Evolutionary conservation across 2,797 vertebrate species (phyloP), one percentile per base, ranked within the genome.

Genomic region (Etheostoma perlongum): DNA sequence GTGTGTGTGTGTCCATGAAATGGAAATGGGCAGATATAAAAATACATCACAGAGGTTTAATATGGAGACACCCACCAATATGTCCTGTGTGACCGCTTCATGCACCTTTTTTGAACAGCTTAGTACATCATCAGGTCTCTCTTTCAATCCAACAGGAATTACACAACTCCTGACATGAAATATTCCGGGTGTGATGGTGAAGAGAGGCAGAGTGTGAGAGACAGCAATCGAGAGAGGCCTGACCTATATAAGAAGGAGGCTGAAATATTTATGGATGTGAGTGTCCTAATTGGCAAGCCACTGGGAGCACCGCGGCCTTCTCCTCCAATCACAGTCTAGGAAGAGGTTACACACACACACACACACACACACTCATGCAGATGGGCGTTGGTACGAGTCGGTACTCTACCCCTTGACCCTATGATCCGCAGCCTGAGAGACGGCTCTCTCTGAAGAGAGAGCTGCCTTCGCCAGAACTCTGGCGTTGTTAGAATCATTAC

Each of bases 201-300:
- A 51, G 75, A 81, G 72, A 79, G 74, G 72, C 66, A 83, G 78
- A 79, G 83, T 40, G 82, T 88, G 83, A 85, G 81, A 85, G 86
- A 80, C 83, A 82, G 79, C 65, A 67, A 91, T 84, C 61, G 87
- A 92, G 89, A 88, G 90, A 91, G 91, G 90, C 89, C 89, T 94
- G 94, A 94, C 95, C 95, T 92, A 96, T 93, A 94, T 95, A 95
- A 91, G 93, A 94, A 94, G 88, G 91, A 94, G 93, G 93, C 92
- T 95, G 90, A 95, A 96, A 96, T 96, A 96, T 96, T 96, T 95
- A 95, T 96, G 95, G 94, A 95, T 91, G 90, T 92, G 88, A 93
- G 89, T 94, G 95, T 95, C 95, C 95, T 96, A 94, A 95, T 95
- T 96, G 94, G 93, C 91, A 89, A 93, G 92, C 94, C 93, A 94